Evolutionary conservation across 2,113 vertebrate species (phyloP).

Genomic region (Silurus glanis): DNA sequence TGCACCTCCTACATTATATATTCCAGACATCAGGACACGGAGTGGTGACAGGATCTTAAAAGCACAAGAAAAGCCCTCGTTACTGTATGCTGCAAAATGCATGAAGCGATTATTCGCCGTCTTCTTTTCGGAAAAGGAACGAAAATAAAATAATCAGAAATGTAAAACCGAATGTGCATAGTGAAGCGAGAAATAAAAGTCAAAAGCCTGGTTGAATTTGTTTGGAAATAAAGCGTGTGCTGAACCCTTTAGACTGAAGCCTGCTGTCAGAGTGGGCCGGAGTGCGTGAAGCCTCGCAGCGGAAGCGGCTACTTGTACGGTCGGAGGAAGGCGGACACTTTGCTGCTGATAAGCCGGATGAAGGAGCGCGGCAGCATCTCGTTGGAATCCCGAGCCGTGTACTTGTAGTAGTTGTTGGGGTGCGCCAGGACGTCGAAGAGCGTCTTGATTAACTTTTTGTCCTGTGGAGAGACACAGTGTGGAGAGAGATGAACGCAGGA

Average conservation of each 20-base stretch:
- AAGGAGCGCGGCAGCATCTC: conserved; percentile 97
- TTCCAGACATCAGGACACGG: background rate
- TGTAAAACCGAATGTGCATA: conserved; percentile 62
- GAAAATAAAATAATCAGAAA: conserved; percentile 47
- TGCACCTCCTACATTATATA: background rate
- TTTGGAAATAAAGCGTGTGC: conserved; percentile 50
- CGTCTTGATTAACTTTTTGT: conserved; percentile 99
- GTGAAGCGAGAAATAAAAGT: conserved; percentile 32
- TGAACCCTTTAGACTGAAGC: conserved; percentile 55
- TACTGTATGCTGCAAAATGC: conserved; percentile 3
- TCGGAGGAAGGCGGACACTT: conserved; percentile 94
- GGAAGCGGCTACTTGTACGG: conserved; percentile 88
- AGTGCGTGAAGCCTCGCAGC: conserved; percentile 7
- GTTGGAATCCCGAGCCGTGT: conserved; percentile 93
- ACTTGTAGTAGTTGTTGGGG: conserved; percentile 98
- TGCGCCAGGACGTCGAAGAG: conserved; percentile 97
- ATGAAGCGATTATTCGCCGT: conserved; percentile 10
- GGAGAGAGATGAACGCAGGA: background rate
- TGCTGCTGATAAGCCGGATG: conserved; percentile 97
- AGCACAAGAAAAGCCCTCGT: background rate
- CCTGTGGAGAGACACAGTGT: conserved; percentile 69
- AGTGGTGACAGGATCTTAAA: background rate
- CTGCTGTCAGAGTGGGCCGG: conserved; percentile 44
- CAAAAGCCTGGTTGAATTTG: conserved; percentile 10
- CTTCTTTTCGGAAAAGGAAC: conserved; percentile 31